Evolutionary conservation across 2,113 vertebrate genomes (phyloP).

Genomic region (Campylorhamphus procurvoides): DNA sequence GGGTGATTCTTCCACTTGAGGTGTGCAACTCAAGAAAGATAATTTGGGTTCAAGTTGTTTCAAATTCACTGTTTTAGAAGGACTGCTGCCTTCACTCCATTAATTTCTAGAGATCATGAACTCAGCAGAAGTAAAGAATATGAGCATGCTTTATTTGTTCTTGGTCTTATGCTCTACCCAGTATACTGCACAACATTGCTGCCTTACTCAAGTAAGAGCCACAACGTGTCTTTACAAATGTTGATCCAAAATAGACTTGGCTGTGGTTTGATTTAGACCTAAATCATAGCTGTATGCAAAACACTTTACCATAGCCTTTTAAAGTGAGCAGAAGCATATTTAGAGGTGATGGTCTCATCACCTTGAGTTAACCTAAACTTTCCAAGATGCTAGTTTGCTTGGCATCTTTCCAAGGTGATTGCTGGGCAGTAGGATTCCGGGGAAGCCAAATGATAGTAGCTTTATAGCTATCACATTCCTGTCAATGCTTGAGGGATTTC

Average conservation of each 20-base stretch:
- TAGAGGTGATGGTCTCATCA: background rate
- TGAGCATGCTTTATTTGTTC: background rate
- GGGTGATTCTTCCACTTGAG: background rate
- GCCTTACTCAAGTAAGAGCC: background rate
- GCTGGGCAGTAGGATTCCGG: background rate
- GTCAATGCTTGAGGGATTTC: background rate
- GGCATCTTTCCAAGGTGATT: background rate
- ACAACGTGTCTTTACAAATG: background rate
- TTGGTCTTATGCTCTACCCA: background rate
- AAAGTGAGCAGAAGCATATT: background rate
- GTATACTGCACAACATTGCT: background rate
- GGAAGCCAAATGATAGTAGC: background rate
- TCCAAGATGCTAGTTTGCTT: background rate
- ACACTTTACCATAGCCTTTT: background rate
- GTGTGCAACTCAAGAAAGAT: background rate
- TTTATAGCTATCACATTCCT: background rate
- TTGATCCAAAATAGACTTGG: slow-evolving; percentile 4
- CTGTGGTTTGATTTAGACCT: background rate
- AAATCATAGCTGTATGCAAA: background rate
- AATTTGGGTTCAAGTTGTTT: background rate
- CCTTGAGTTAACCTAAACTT: background rate
- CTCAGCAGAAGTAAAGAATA: background rate
- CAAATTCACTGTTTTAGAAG: background rate
- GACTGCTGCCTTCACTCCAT: background rate
- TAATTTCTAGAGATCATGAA: background rate